Evolutionary conservation across 2,113 vertebrate species (phyloP), one percentile per base, ranked within the genome.

Genomic region (Pteruthius melanotis): DNA sequence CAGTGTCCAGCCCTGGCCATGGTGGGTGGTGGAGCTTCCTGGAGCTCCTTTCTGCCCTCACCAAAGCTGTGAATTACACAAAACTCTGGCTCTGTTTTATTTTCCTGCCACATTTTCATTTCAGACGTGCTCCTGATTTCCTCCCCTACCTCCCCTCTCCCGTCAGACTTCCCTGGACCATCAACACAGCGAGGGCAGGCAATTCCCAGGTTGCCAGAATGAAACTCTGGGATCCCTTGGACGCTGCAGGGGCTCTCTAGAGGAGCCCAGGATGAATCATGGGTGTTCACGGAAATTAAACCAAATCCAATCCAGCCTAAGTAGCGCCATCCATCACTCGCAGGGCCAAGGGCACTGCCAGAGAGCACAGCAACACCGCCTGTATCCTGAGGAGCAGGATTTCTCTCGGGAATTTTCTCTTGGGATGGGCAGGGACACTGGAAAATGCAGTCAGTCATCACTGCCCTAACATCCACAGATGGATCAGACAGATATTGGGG

Each of bases 271-370:
- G 79, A 71, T 89, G 91, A 94, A 70, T 87, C 91, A 76, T 59
- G 84, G 89, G 91, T 69, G 92, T 88, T 91, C 87, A n/a, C 27
- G 26, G 93, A 87, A 95, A 97, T 89, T 31, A 93, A 96, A 90
- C 68, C 95, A 87, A 78, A 92, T 49, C 81, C 94, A 94, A 77
- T 39, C 45, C 79, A 79, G 87, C 26, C 95, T 79, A 54, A 95
- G 87, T 11, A 74, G 65, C n/a, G 45, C 89, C 79, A 94, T 93
- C 86, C 91, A 91, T 97, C 97, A 92, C 59, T 63, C 60, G 40
- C 65, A 78, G 87, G 83, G 91, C 96, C 91, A 37, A 59, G 63
- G 92, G 94, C 75, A n/a, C 88, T 87, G 83, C 74, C 78, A 81
- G 85, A 82, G 11, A 5, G 12, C 42, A 65, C 82, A 42, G 66